Base-by-base conservation (phyloP, 2,888 invertebrate genomes). In the Lasioglossum lativentre region DNA sequence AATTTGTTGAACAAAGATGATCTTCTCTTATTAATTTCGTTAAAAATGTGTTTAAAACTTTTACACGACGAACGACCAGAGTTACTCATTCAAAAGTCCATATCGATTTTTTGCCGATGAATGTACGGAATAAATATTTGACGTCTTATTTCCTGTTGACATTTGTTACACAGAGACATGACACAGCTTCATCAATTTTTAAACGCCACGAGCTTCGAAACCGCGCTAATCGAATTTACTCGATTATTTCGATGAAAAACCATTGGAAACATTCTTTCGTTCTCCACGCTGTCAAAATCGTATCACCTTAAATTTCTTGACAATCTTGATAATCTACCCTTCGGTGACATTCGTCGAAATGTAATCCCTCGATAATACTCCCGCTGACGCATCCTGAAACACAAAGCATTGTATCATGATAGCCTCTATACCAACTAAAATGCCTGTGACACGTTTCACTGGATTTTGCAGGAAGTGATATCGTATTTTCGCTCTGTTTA, bases 331-430 rank as follows among this genome's bases (percentile, higher is more conserved):
- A 59, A 80, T 70, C 82, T 52, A 52, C 59, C 76, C 72, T 56
- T 27, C 40, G 19, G 14, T 23, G 34, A 68, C 59, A 56, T 23
- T 63, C 78, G 45, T 75, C 75, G 71, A 85, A 82, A 34, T 30
- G 63, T 78, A 75, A 72, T 72, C 84, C 84, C 84, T 70, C 75
- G 84, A 78, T 78, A 83, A 85, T 85, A 85, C 82, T 72, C 38
- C 14, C 78, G 78, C 63, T 75, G 78, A 71, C 82, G 42, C 38
- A 78, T 71, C 19, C 72, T 16, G 83, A 45, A 72, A 66, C 78
- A 38, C 52, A 75, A 52, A 75, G 77, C 40, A 75, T 47, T 23
- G 70, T 59, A 71, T 71, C 47, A 19, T 0, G 42, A 16, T 70
- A 30, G 6, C 45, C n/a, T 40, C 56, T 74, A 83, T 72, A 23